Evolutionary conservation across 2,888 invertebrate genomes (phyloP), one percentile per base, ranked within the genome.

Genomic region (Bursaphelenchus okinawaensis): DNA sequence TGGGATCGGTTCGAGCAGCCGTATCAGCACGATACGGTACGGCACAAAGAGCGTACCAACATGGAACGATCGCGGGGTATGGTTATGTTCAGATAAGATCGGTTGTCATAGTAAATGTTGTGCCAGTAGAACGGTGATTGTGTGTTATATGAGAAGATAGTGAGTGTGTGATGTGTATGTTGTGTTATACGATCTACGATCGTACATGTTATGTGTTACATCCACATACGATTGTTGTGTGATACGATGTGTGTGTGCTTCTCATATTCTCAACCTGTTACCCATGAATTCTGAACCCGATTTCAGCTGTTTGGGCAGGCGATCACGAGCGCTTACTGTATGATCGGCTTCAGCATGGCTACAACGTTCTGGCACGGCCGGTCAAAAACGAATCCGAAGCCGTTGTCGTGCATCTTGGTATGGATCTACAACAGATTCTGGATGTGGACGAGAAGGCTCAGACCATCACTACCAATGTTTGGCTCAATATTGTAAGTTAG

Each of bases 391-490:
- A 85, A 63, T 74, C 78, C 7, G 76, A 83, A 4, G 78, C 85
- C 0, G 81, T 85, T 1, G 66, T 74, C 0, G 85, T 85, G 16
- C 75, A 73, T 29, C 83, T 85, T 50, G 84, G 84, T 7, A 77
- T 86, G 52, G 83, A 83, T 26, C 76, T 86, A n/a, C 85, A 85
- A 70, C 85, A 85, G 68, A 84, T 85, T 55, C 84, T 85, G 52
- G 85, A 85, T 66, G 84, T 85, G 73, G 94, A 95, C 87, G 95
- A 95, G 89, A 95, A 94, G 89, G 93, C 92, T 87, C 93, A 93
- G 89, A 92, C 94, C 87, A 90, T 94, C 87, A 91, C 92, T 85
- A 92, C 93, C 86, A 94, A 93, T 88, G 91, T 93, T 86, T 94
- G 93, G 93, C 89, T 93, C 85, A 91, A 92, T 88, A 89, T 93